phyloP scores from a whole-genome alignment of 2,113 vertebrate genomes.

The Callipepla californica region DNA sequence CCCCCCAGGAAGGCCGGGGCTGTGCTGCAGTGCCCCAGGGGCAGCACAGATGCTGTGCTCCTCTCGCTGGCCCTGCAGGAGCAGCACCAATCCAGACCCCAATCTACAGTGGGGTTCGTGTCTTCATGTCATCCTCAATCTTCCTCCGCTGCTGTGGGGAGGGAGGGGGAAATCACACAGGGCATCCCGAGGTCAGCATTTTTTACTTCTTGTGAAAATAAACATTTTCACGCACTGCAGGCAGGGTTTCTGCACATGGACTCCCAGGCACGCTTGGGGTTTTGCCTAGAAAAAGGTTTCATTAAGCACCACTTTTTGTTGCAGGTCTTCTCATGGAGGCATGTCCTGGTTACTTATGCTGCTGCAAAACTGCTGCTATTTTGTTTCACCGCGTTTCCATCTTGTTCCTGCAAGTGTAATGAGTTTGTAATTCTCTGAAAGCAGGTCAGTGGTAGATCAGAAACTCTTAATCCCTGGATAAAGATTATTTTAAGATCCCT shows the following conservation, averaged over 20 bases:
- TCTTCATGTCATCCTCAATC: neutral
- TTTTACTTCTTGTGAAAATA: neutral
- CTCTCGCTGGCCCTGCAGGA: neutral
- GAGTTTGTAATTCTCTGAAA: slow-evolving; percentile 62
- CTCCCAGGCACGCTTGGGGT: neutral
- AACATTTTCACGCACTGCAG: neutral
- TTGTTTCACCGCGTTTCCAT: slow-evolving; percentile 36
- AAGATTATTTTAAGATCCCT: slow-evolving; percentile 76
- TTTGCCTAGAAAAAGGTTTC: neutral
- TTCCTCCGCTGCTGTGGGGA: neutral
- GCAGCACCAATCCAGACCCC: neutral
- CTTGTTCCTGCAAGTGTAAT: slow-evolving; percentile 19
- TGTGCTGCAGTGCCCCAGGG: no score
- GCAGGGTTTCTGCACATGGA: neutral
- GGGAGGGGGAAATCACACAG: accelerated
- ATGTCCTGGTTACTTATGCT: neutral
- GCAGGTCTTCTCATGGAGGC: neutral
- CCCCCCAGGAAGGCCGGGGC: neutral
- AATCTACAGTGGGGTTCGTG: neutral
- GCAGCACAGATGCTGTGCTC: neutral
- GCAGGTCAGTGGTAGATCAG: slow-evolving; percentile 71
- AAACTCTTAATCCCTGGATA: slow-evolving; percentile 73
- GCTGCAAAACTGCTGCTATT: slow-evolving; percentile 22
- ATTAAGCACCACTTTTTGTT: neutral
- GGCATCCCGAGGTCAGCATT: slow-evolving; percentile 7